Evolutionary conservation across 1,140 invertebrate species (phyloP), one percentile per base, ranked within the genome.

Genomic region (Drosophila simulans): DNA sequence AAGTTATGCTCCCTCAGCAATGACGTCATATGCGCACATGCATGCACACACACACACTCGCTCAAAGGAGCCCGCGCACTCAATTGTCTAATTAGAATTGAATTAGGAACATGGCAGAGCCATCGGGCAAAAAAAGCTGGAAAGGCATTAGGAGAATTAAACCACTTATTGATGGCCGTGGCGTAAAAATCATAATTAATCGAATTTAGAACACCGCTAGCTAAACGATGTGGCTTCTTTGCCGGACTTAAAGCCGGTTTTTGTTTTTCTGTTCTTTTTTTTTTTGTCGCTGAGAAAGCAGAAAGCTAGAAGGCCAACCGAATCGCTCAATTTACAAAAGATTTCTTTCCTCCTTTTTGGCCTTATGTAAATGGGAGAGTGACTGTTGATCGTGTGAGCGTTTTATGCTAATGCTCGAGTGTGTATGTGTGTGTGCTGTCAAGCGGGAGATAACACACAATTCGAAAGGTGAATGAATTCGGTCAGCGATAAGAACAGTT

Each of bases 141-240:
- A 79, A 80, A 79, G 68, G 52, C 43, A 62, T 57, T 56, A 42
- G 52, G 39, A 62, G 43, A 68, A 74, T 60, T 55, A 64, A 72
- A 42, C 57, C 76, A 80, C 79, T 80, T 75, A 79, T 85, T 69
- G 55, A 69, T 71, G 80, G 39, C 48, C 68, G 35, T 52, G 42
- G 70, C 59, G 64, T 64, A 72, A 77, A 76, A 74, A 53, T 71
- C 75, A 86, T 86, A 88, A 86, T 88, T 86, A 79, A 86, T 86
- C 70, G 83, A 85, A 86, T 76, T 79, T 79, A 83, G 83, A 86
- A 83, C 79, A 86, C 79, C 70, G 82, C 79, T 79, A 88, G 56
- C 77, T 77, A 77, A 81, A 70, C 65, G 58, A 59, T 62, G 58
- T 71, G 53, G 62, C 58, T 74, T 40, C 69, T 72, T 62, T 48